Conservation (phyloP, 2,797 vertebrate species). For the Huso huso region DNA sequence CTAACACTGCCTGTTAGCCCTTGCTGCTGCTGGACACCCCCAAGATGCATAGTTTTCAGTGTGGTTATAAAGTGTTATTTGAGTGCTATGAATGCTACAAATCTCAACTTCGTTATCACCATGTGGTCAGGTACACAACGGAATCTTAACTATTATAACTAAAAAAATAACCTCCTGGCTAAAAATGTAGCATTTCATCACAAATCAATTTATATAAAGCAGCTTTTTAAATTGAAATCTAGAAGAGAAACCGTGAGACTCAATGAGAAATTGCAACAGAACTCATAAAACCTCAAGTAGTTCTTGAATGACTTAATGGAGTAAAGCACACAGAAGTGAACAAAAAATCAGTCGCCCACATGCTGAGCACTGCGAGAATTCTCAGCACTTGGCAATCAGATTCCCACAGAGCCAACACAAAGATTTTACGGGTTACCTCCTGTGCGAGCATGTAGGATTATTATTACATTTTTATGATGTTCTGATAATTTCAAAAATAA, state of each 20-base stretch:
- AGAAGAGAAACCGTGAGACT: background rate
- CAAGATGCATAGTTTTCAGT: no score
- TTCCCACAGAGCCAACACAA: background rate
- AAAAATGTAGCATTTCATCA: no score
- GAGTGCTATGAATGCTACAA: no score
- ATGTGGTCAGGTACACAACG: no score
- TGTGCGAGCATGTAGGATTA: constrained; percentile 3
- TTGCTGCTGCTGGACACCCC: no score
- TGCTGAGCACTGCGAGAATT: background rate
- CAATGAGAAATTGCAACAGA: background rate
- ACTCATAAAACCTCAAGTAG: background rate
- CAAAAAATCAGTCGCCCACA: background rate
- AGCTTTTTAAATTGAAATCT: no score
- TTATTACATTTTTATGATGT: constrained; percentile 15
- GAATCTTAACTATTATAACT: no score
- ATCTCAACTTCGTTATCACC: no score
- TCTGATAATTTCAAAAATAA: constrained; percentile 15
- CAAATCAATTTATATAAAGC: no score
- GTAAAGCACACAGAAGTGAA: constrained; percentile 2
- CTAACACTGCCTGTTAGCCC: no score
- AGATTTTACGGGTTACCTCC: background rate
- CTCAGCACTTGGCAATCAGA: constrained; percentile 2
- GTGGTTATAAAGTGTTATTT: no score
- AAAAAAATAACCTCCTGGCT: no score
- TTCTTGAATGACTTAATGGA: constrained; percentile 1